Evolutionary conservation across 2,113 vertebrate genomes (phyloP), one percentile per base, ranked within the genome.

Genomic region (Brienomyrus longianalis): DNA sequence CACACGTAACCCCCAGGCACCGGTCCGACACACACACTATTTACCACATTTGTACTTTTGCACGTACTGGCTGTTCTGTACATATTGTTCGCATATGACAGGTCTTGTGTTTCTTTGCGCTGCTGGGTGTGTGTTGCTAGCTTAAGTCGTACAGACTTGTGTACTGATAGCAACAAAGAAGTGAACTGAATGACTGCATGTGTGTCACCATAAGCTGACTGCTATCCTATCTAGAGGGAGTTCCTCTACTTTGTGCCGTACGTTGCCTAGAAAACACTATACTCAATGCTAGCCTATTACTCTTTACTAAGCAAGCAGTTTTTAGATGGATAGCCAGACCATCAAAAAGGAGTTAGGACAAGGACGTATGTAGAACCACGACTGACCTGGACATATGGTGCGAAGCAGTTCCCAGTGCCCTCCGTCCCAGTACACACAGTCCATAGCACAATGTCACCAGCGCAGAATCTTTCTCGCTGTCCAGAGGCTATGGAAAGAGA

Each of bases 381-480:
- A 91, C 88, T 93, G 94, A 99, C 98, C 98, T 99, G 92, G 98
- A 99, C 98, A 99, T 99, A 91, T 99, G 98, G 94, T 99, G 98
- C 13, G 98, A 98, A 35, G 98, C 98, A 19, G 98, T 99, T 74
- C 98, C 98, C 91, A 99, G 90, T 3, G 98, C 98, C 96, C 98
- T 97, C 90, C 98, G 96, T 17, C 98, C 98, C 95, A 99, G 96
- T 92, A 99, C 98, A 93, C 98, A 99, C 17, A 99, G 94, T 83
- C 98, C 98, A 1, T 98, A 99, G 95, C 98, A 99, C 90, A 99
- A 93, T 11, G 97, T 96, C 91, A 99, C 98, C 92, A 99, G 93
- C 0, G 96, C 91, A 0, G 98, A 99, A 91, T 99, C 98, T 91
- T 97, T 99, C 93, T 98, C 98, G 88, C 97, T 95, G 93, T 98